Base-by-base conservation (phyloP, 2,888 invertebrate genomes). In the Ophion ventricosus region DNA sequence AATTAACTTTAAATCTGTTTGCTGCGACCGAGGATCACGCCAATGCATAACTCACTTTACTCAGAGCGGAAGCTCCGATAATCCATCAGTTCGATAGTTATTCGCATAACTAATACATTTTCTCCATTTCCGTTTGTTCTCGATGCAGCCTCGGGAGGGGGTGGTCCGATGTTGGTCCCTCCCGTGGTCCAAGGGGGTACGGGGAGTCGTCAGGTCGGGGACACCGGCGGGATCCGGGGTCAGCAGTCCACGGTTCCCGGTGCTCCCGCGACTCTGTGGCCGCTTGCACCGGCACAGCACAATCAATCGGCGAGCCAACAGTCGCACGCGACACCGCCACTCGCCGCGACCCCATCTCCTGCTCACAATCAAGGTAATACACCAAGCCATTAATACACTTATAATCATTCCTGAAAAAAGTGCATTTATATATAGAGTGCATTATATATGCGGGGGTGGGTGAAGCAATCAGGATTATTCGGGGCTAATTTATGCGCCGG, bases 151-250 rank as follows among this genome's bases (percentile, higher is more conserved):
- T 92, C 92, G 92, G 92, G 92, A 92, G 92, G 92, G 92, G 91
- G 92, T 92, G 92, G 92, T 92, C 91, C 92, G 88, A 92, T 92
- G 92, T 92, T 92, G 92, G 92, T 92, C 92, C 92, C 92, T 92
- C 92, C 92, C 92, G 92, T 92, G 91, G 92, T 90, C 89, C 92
- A 92, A 88, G 88, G 89, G 87, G 90, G 90, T 87, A 88, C 91
- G 83, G 91, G 90, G 88, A 91, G 91, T 86, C 92, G 92, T 88
- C 90, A 91, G 88, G 90, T 91, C 83, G 91, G 91, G 83, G 92
- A 92, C 86, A 84, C 90, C 93, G 92, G 93, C 93, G 90, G 93
- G 90, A 88, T 91, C 93, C 88, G 94, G 94, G 94, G 89, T 87
- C 90, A 91, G 84, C 91, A 91, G 79, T 89, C 91, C 85, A 90